These are phyloP conservation scores for Microhierax caerulescens DNA, from an alignment of 2,797 vertebrate species.

Conservation along the genomic window DNA sequence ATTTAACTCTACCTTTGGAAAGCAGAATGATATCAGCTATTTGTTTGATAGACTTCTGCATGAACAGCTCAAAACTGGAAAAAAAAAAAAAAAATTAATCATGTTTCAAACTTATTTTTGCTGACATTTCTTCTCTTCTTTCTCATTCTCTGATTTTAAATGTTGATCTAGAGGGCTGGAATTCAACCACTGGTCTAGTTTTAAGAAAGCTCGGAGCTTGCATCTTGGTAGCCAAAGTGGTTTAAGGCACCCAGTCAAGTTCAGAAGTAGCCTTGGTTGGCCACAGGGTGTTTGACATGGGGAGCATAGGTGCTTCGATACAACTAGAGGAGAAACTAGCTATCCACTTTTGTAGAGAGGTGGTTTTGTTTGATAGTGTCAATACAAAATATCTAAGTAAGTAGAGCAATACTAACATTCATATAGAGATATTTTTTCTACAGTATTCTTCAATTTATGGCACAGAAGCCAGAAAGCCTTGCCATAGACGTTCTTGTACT, in stretches of 20 bases:
- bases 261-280: background rate
- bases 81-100: background rate
- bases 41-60: background rate
- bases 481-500: background rate
- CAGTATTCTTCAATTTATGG: background rate
- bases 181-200: background rate
- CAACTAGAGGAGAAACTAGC: background rate
- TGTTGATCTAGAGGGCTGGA: background rate
- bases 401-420: background rate
- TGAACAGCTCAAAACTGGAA: background rate
- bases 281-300: background rate
- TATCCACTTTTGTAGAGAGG: background rate
- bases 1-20: background rate
- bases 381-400: background rate
- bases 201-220: background rate
- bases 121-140: background rate
- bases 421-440: background rate
- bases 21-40: background rate
- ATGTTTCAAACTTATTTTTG: background rate
- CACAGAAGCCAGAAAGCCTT: background rate
- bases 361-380: fast-evolving
- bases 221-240: background rate
- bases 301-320: background rate
- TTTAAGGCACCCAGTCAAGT: background rate
- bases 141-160: background rate